These are phyloP conservation scores for Eueremaeus valkanovi DNA, from an alignment of 2,888 invertebrate species.

Conservation along the genomic window DNA sequence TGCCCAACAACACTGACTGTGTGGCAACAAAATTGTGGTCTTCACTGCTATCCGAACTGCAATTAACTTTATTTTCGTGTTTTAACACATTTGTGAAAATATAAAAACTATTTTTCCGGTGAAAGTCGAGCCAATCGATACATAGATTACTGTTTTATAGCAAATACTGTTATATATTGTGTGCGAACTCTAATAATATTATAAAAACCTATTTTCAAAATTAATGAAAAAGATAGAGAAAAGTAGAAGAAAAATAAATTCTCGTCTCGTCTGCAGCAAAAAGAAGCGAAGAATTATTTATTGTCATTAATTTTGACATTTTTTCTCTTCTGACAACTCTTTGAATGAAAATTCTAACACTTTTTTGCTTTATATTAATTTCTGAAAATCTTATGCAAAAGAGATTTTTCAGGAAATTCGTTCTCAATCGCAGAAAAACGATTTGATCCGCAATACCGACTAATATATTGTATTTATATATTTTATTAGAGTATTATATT, in stretches of 20 bases:
- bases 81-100: slow-evolving; percentile 21
- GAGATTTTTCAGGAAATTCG: not conserved
- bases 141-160: not conserved
- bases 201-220: not conserved
- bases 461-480: slow-evolving; percentile 7
- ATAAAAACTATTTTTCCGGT: not conserved
- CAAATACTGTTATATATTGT: not conserved
- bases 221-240: not conserved
- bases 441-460: not conserved
- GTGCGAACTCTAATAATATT: not conserved
- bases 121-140: not conserved
- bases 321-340: not conserved
- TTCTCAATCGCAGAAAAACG: not conserved
- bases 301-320: not conserved
- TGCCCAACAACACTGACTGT: not conserved
- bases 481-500: not conserved
- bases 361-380: not conserved
- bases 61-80: slow-evolving; percentile 16
- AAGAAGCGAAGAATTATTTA: too few relatives aligned
- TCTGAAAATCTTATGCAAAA: not conserved
- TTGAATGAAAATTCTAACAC: not conserved
- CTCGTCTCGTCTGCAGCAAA: too few relatives aligned
- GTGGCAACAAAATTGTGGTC: not conserved
- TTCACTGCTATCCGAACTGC: not conserved
- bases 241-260: too few relatives aligned